A percentile compares a stretch with the other conserved stretches of the same genome.
phyloP scores from a whole-genome alignment of 2,797 vertebrate genomes.

The Nothura maculosa region DNA sequence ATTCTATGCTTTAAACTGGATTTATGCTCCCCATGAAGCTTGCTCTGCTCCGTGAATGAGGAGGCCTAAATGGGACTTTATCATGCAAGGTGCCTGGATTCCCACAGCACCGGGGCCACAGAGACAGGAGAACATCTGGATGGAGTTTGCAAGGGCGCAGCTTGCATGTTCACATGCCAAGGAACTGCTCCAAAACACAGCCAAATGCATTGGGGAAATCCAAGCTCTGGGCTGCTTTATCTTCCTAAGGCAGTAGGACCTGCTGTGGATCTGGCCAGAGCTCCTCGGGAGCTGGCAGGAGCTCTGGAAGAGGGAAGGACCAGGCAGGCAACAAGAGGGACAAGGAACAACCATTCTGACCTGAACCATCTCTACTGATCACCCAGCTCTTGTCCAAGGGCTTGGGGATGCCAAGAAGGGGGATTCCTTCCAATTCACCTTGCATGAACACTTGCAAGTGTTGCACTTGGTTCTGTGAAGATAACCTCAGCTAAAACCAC shows the following conservation, averaged over 20 bases:
- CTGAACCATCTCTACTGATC: neutral
- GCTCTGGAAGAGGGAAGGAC: neutral
- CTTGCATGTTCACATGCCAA: too few relatives aligned
- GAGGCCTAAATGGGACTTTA: neutral
- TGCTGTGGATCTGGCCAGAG: too few relatives aligned
- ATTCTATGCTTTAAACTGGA: neutral
- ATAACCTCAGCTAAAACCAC: neutral
- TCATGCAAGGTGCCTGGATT: rapidly evolving
- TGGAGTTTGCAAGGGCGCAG: too few relatives aligned
- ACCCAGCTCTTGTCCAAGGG: neutral
- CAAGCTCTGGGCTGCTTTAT: neutral
- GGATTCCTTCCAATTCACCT: neutral
- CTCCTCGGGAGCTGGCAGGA: neutral
- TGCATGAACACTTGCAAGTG: rapidly evolving
- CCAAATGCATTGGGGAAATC: neutral
- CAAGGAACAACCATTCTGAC: rapidly evolving
- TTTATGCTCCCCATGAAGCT: neutral
- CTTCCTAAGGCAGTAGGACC: neutral
- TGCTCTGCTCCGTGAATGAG: rapidly evolving
- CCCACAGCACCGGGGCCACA: neutral
- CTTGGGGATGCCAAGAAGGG: neutral
- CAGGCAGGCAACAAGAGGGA: neutral
- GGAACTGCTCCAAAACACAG: neutral
- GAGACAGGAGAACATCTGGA: too few relatives aligned
- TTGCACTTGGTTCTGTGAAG: neutral